These are phyloP conservation scores for Xestia xanthographa DNA, from an alignment of 2,888 invertebrate species.

Conservation along the genomic window DNA sequence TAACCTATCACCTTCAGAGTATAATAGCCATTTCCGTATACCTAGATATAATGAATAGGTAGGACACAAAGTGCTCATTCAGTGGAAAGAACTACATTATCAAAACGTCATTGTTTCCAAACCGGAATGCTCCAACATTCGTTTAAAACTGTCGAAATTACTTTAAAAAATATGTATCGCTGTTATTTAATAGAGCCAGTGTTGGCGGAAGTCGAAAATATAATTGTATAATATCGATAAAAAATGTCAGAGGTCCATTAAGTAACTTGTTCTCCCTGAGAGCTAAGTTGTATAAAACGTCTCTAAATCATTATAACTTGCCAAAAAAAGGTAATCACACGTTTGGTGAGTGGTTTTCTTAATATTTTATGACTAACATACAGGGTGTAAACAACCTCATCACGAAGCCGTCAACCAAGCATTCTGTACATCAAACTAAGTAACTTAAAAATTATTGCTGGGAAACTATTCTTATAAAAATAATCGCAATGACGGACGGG, in stretches of 20 bases:
- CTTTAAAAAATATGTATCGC: conserved; percentile 2
- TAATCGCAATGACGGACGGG: too few relatives aligned
- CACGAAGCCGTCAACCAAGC: too few relatives aligned
- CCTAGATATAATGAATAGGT: conserved; percentile 43
- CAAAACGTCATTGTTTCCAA: conserved; percentile 50
- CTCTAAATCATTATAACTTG: background rate
- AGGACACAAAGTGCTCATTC: conserved; percentile 52
- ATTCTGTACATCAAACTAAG: too few relatives aligned
- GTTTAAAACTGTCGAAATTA: conserved; percentile 20
- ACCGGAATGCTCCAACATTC: conserved; percentile 2
- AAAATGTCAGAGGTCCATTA: conserved; percentile 32
- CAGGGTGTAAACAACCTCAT: too few relatives aligned
- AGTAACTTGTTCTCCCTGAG: conserved; percentile 27
- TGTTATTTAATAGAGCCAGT: conserved; percentile 23
- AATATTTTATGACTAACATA: background rate
- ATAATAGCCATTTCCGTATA: conserved; percentile 47
- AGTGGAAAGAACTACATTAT: conserved; percentile 49
- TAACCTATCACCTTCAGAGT: conserved; percentile 42
- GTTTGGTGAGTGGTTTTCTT: background rate
- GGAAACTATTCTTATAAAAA: too few relatives aligned
- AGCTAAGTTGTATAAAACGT: background rate
- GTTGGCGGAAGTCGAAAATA: conserved; percentile 32
- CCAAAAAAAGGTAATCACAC: background rate
- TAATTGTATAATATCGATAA: conserved; percentile 29
- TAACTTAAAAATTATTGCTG: too few relatives aligned